Percentiles rank a stretch among this genome's conserved stretches.
Conservation (phyloP, 1,140 invertebrate species). For the Cherax quadricarinatus region DNA sequence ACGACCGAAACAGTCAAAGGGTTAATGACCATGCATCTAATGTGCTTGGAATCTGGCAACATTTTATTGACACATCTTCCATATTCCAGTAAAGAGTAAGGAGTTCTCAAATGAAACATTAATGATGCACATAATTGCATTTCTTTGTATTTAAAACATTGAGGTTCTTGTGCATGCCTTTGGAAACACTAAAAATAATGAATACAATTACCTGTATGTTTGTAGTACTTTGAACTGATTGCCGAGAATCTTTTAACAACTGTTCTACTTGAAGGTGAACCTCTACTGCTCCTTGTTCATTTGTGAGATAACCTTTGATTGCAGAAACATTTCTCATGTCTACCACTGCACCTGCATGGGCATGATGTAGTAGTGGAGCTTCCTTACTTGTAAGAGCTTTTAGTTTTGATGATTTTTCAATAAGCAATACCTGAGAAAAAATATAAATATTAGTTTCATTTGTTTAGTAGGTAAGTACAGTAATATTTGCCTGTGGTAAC, state of each 20-base stretch:
- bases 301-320: not conserved
- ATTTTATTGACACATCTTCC: too few species aligned
- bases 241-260: slow-evolving; percentile 27
- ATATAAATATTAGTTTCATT: not conserved
- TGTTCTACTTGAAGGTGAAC: slow-evolving; percentile 38
- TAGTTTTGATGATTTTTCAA: slow-evolving; percentile 15
- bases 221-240: slow-evolving; percentile 17
- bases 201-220: slow-evolving; percentile 27
- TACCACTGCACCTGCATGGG: slow-evolving; percentile 32
- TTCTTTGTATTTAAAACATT: too few species aligned
- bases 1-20: too few species aligned
- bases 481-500: not conserved
- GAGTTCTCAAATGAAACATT: too few species aligned
- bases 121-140: too few species aligned
- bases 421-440: slow-evolving; percentile 43
- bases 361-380: slow-evolving; percentile 47
- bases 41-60: too few species aligned
- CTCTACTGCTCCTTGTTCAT: not conserved
- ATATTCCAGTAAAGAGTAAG: too few species aligned
- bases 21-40: too few species aligned
- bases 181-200: too few species aligned
- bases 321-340: slow-evolving; percentile 15
- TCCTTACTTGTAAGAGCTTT: slow-evolving; percentile 33
- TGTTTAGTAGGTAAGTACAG: too few species aligned
- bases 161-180: too few species aligned